phyloP scores from a whole-genome alignment of 2,797 vertebrate species.

The Tapera naevia region DNA sequence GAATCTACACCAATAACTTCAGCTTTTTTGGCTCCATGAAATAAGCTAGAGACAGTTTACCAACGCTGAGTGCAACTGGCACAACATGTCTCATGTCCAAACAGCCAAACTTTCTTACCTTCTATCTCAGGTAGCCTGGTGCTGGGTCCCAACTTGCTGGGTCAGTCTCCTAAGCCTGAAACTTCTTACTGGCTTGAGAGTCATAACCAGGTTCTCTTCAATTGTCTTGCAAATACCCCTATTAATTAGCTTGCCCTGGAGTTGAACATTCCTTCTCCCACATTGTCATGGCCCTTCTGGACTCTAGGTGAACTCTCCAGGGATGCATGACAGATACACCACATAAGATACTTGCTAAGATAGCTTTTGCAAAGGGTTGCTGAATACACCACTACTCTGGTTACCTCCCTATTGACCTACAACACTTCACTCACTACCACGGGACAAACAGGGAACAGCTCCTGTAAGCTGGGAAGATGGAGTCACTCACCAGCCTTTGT shows the following conservation, averaged over 20 bases:
- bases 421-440: not conserved
- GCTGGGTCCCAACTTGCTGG: not conserved
- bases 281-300: not conserved
- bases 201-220: not conserved
- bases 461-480: not conserved
- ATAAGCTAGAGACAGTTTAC: not conserved
- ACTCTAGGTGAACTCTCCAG: not conserved
- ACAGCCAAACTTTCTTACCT: not conserved
- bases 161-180: not conserved
- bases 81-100: not conserved
- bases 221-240: not conserved
- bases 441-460: not conserved
- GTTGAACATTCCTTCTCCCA: not conserved
- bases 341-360: not conserved
- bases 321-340: not conserved
- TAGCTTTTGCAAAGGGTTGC: not conserved
- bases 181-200: not conserved
- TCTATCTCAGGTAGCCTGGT: not conserved
- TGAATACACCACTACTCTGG: not conserved
- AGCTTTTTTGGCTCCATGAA: not conserved
- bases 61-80: not conserved
- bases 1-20: not conserved
- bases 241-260: not conserved
- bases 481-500: constrained; percentile 13
- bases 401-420: not conserved